Evolutionary conservation across 2,888 invertebrate species (phyloP), one percentile per base, ranked within the genome.

Genomic region (Pseudococcus viburni): DNA sequence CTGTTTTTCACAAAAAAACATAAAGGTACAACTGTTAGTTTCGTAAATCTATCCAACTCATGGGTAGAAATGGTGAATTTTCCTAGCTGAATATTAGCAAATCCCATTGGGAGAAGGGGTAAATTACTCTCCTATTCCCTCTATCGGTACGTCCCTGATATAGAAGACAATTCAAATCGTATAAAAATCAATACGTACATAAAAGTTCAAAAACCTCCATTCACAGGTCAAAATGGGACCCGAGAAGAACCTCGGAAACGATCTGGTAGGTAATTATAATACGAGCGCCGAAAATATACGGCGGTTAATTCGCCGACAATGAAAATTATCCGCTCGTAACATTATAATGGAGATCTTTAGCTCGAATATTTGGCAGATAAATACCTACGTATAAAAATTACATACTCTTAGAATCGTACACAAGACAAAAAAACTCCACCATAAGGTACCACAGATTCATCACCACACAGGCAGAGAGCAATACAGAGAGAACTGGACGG

Each of bases 281-380:
- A 77, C 15, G 0, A 9, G 15, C n/a, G 22, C 80, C 19, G 46
- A 46, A 22, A 83, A 83, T 46, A 83, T 19, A 73, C 33, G 33
- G 17, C 73, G 46, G 19, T 83, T 83, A 83, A 73, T 73, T 73
- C 73, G 26, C 39, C 73, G 73, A 73, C 73, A 73, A 73, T 73
- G 73, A 83, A 83, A 83, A 83, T 83, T 46, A 83, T 83, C 80
- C 80, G 80, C n/a, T 17, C 80, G 80, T 42, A 83, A 83, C 80
- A 83, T 83, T 83, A 83, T 83, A 83, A 83, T 83, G 46, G 80
- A 46, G 80, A 83, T 83, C 17, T 46, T 80, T 8, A 33, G 46
- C 19, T 42, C 46, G 80, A 19, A 83, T 19, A n/a, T 46, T 83
- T 83, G 80, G 80, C 80, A 83, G 39, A 46, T 22, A 46, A 6